Base-by-base conservation (phyloP, 2,888 invertebrate species). In the Elmis aenea region DNA sequence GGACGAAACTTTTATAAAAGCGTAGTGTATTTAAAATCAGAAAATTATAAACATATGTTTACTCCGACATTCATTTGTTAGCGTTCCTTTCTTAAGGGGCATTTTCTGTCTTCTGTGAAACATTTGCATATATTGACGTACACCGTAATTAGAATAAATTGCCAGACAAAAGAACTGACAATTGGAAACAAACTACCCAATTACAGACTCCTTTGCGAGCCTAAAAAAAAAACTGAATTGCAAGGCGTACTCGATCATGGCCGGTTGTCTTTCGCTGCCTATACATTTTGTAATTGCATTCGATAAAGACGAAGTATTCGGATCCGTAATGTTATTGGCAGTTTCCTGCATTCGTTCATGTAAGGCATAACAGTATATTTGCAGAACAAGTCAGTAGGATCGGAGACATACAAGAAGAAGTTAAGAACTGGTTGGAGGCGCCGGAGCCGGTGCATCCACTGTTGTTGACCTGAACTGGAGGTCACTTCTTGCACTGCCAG, bases 161-260 rank as follows among this genome's bases (percentile, higher is more conserved):
- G 11, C 42, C 34, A 26, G 31, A 33, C 32, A 34, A 38, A 34
- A 33, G 15, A 34, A 34, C 33, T 34, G 42, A 42, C 42, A 42
- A 34, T 33, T 24, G 41, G 37, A 41, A 38, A 42, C 34, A 38
- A 38, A 42, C 25, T 42, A 38, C 34, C 42, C 42, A 42, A 42
- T 42, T 42, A 42, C 26, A 29, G 29, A 8, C 14, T 26, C 8
- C n/a, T n/a, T n/a, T n/a, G n/a, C n/a, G n/a, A n/a, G 18, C 18
- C 8, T 18, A 18, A 5, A 18, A 18, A 8, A 18, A 18, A 18
- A 18, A 18, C 8, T 18, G n/a, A 5, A 8, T 24, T 24, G 6
- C 5, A 24, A 24, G 24, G 10, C 26, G 12, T 26, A n/a, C 5
- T 12, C 26, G 13, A 4, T 23, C 23, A 6, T 11, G 12, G 9